Base-by-base conservation (phyloP, 2,113 vertebrate genomes). In the Nerophis lumbriciformis region DNA sequence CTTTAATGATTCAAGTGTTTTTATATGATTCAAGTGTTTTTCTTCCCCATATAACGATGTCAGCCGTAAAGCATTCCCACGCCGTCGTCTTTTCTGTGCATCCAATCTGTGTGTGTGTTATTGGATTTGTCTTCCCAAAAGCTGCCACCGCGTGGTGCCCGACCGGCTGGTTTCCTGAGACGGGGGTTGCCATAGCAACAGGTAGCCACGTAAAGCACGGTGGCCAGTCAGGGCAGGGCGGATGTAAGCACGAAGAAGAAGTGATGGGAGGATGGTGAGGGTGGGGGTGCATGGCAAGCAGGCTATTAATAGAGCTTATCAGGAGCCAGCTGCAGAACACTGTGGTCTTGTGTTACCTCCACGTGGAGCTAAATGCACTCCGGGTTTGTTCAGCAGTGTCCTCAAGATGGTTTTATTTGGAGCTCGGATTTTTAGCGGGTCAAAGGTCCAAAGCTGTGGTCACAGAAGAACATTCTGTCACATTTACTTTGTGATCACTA, bases 261-360 rank as follows among this genome's bases (percentile, higher is more conserved):
- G 6, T 8, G 52, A 53, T 12, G 52, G 5, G 10, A 53, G 21
- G 37, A 15, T 47, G 16, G 7, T 45, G 37, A 7, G 54, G 6
- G 14, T 52, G 16, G 49, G 51, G 44, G 66, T 21, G 52, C 21
- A 15, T 8, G 44, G 68, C 67, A 59, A 64, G 67, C 65, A 57
- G 47, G 76, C 86, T 88, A 84, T 88, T 84, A 85, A 83, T 85
- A 87, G 81, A 76, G 66, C 71, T 77, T 57, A 76, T 82, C 69
- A 65, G 76, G 74, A 81, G 59, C 66, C 76, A 79, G 80, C 76
- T 81, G 81, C 70, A 71, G 79, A 75, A 60, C 72, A 70, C 62
- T 38, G 62, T 1, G 52, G 75, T 75, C 71, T 69, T 65, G 39
- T 59, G 57, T 63, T 57, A 68, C 59, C 55, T 69, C 2, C 37